These are phyloP conservation scores for Xenopus borealis DNA, from an alignment of 2,113 vertebrate genomes.

Conservation along the genomic window DNA sequence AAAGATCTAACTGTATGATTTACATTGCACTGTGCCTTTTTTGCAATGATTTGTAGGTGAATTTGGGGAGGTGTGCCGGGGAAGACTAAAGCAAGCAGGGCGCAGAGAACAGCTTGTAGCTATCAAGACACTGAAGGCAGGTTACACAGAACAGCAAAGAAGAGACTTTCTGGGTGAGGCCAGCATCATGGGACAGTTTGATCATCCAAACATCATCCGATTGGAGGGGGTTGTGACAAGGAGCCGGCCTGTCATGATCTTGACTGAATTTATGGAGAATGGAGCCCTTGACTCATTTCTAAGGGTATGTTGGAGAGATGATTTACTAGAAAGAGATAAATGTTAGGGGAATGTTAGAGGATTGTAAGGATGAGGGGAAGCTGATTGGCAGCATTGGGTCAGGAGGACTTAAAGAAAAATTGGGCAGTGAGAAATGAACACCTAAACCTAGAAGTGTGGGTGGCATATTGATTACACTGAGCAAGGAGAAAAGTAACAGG, in stretches of 20 bases:
- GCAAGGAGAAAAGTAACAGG: too few relatives aligned
- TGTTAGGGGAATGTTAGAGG: neutral
- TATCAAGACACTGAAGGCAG: constrained; percentile 96
- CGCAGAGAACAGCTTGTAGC: constrained; percentile 94
- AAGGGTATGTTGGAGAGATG: constrained; percentile 69
- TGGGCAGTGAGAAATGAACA: too few relatives aligned
- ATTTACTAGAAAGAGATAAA: neutral
- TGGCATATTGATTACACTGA: too few relatives aligned
- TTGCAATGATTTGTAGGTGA: constrained; percentile 71
- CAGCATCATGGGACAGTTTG: constrained; percentile 98
- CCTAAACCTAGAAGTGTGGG: too few relatives aligned
- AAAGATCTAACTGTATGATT: neutral
- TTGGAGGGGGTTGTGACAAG: constrained; percentile 97
- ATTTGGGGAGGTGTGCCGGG: constrained; percentile 94
- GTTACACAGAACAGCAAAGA: constrained; percentile 93
- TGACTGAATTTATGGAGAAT: constrained; percentile 98
- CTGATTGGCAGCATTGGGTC: too few relatives aligned
- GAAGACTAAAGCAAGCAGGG: constrained; percentile 90
- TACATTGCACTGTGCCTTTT: neutral
- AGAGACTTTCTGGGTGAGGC: constrained; percentile 94
- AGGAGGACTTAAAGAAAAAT: too few relatives aligned
- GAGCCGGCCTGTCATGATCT: constrained; percentile 96
- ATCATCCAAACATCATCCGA: constrained; percentile 97
- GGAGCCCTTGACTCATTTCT: constrained; percentile 94
- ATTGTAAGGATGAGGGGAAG: too few relatives aligned